These are phyloP conservation scores for Cremastobaeus sp. DNA, from an alignment of 2,888 invertebrate genomes.

Conservation along the genomic window DNA sequence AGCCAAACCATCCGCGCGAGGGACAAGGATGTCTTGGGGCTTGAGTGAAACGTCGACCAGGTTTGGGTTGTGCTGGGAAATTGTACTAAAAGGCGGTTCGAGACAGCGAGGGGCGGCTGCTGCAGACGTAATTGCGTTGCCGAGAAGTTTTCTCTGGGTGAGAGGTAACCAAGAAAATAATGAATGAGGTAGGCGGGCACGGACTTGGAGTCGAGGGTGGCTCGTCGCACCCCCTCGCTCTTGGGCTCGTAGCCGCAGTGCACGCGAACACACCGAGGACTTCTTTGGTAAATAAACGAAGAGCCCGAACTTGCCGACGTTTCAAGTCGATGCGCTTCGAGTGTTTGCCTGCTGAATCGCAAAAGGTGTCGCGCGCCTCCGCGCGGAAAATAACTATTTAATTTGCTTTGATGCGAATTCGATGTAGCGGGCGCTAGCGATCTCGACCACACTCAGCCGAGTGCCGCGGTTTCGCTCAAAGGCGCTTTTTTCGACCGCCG, in stretches of 20 bases:
- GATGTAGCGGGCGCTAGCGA: conserved; percentile 7
- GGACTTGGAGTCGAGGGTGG: conserved; percentile 37
- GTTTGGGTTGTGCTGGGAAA: conserved; percentile 45
- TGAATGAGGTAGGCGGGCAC: conserved; percentile 71
- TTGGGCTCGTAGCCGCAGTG: conserved; percentile 17
- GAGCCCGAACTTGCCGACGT: conserved; percentile 27
- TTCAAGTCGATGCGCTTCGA: conserved; percentile 18
- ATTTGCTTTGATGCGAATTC: conserved; percentile 43
- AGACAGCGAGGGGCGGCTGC: conserved; percentile 63
- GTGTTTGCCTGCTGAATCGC: conserved; percentile 33
- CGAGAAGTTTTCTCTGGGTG: conserved; percentile 75
- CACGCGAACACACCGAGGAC: conserved; percentile 17
- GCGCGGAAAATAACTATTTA: conserved; percentile 49
- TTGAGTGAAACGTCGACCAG: conserved; percentile 13
- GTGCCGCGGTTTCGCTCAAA: background rate
- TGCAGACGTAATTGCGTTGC: conserved; percentile 76
- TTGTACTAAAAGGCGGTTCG: conserved; percentile 62
- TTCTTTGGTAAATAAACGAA: conserved; percentile 56
- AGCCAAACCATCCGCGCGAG: conserved; percentile 68
- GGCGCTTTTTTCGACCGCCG: conserved; percentile 4
- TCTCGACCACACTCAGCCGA: background rate
- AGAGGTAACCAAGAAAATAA: conserved; percentile 77
- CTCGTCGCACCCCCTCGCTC: background rate
- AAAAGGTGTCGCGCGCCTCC: conserved; percentile 40
- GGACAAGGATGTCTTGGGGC: conserved; percentile 49